Evolutionary conservation across 2,888 invertebrate species (phyloP), one percentile per base, ranked within the genome.

Genomic region (Hypomecis atomaria): DNA sequence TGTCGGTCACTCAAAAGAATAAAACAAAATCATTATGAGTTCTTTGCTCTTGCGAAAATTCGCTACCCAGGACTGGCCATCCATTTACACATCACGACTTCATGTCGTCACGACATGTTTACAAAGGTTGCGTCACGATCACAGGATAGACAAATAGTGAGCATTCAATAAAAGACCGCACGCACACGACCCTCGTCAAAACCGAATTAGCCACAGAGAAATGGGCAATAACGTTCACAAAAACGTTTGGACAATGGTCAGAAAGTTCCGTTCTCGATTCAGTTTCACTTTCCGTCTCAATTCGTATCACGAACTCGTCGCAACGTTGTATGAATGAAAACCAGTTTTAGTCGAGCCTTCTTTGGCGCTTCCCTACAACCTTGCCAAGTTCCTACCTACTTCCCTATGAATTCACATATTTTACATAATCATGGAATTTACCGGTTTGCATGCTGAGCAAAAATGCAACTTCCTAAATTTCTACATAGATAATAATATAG

Each of bases 201-300:
- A 47, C 48, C 10, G 33, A 54, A 63, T 63, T 63, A 64, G 50
- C 45, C 13, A 48, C 63, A 43, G 56, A 52, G 65, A 56, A 60
- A 65, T 65, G 65, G 57, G 13, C 57, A 53, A 60, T 55, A 64
- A 64, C 40, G 44, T 45, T 56, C 52, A 56, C 45, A 57, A 63
- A 57, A 53, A 56, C 53, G 54, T 48, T 60, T 71, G 67, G 68
- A 75, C 74, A 76, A 74, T 77, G 73, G 76, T 70, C 78, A 70
- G 82, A 84, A 80, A 84, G 84, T 82, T 71, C 73, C 73, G 77
- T 75, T 73, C 76, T 77, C 69, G 55, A 69, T 70, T 65, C 63
- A 70, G 76, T 75, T 87, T 87, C 88, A 86, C 87, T 87, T 87
- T 87, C 82, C 73, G 80, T 75, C 72, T 64, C 65, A 60, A 85